A percentile compares a stretch with the other conserved stretches of the same genome.
phyloP scores from a whole-genome alignment of 2,113 vertebrate species.

The Neotoma lepida region DNA sequence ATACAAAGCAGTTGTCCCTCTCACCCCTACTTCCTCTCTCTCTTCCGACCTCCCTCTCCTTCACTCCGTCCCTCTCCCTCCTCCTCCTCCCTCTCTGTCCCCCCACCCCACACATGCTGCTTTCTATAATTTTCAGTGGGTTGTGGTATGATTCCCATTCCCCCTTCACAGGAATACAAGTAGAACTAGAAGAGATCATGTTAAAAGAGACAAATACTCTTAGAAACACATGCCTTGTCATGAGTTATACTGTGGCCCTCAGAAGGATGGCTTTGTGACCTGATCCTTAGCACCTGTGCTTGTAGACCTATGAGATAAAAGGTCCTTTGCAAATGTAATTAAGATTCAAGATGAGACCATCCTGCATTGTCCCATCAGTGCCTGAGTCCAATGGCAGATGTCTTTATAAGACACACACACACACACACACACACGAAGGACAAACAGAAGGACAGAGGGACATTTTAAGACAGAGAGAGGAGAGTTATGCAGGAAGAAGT shows the following conservation, averaged over 20 bases:
- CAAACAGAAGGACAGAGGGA: not conserved
- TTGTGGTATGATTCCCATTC: not conserved
- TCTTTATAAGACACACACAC: not conserved
- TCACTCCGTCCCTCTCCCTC: not conserved
- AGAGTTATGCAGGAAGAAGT: not conserved
- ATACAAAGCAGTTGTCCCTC: not conserved
- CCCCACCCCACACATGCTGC: not conserved
- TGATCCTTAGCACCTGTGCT: not conserved
- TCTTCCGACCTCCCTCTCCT: not conserved
- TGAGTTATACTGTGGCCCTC: not conserved
- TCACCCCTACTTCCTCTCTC: fast-evolving
- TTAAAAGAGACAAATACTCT: not conserved
- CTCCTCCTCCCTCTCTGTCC: too few species aligned
- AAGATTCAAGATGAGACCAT: not conserved
- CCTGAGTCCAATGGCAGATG: not conserved
- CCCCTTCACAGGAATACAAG: not conserved
- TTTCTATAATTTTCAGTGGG: not conserved
- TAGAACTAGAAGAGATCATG: not conserved
- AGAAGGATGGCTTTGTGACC: not conserved
- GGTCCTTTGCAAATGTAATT: not conserved
- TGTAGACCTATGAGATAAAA: not conserved
- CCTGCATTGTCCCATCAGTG: not conserved
- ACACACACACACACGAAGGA: not conserved
- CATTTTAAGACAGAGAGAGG: not conserved
- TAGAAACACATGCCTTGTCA: not conserved